Percentiles rank a stretch among this genome's conserved stretches.
Evolutionary conservation across 2,113 vertebrate species (phyloP).

Genomic region (Phodopus roborovskii): DNA sequence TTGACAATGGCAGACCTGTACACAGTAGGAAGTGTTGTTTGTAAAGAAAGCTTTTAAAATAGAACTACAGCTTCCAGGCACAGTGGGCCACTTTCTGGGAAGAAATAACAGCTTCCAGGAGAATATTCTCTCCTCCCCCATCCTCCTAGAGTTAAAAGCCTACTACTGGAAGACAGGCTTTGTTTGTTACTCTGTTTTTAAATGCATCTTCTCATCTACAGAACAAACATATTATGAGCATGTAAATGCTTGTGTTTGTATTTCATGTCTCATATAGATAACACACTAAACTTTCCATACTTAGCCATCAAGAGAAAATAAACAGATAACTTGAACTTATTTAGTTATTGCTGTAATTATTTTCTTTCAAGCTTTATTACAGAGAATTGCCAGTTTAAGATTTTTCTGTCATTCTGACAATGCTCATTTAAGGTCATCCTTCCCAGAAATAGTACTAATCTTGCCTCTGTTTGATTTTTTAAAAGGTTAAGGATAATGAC

Average conservation of each 20-base stretch:
- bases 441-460: not conserved
- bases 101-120: not conserved
- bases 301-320: not conserved
- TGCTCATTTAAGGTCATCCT: not conserved
- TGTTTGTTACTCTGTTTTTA: not conserved
- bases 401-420: constrained; percentile 43
- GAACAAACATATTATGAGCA: not conserved
- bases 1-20: not conserved
- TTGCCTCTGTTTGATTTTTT: not conserved
- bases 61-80: not conserved
- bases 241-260: not conserved
- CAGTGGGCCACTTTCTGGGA: not conserved
- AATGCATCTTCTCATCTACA: not conserved
- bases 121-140: rapidly evolving
- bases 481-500: not conserved
- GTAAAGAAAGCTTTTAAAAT: not conserved
- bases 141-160: not conserved
- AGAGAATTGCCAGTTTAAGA: not conserved
- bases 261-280: constrained; percentile 19
- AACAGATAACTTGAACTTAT: not conserved
- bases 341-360: constrained; percentile 39
- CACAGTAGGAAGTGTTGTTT: not conserved
- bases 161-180: not conserved
- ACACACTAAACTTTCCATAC: not conserved
- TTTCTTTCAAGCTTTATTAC: constrained; percentile 25